Evolutionary conservation across 2,888 invertebrate species (phyloP), one percentile per base, ranked within the genome.

Genomic region (Andrena marginata): DNA sequence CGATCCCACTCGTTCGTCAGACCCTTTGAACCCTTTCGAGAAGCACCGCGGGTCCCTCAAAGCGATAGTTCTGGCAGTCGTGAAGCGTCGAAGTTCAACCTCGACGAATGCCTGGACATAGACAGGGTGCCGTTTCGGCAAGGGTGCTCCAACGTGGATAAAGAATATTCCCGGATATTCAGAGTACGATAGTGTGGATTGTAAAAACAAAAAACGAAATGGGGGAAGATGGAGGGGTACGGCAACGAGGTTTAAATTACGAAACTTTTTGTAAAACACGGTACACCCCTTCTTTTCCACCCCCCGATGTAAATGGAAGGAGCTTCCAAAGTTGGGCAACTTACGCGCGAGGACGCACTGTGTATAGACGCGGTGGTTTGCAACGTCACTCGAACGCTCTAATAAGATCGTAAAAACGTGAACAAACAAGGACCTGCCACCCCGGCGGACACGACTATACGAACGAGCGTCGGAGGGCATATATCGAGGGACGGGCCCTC

Each of bases 331-430:
- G 56, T 56, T 20, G 10, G 23, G 10, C 10, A 10, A 51, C 20
- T 26, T 26, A 56, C 26, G 20, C 26, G 10, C 23, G 56, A 8
- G 51, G 51, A 51, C 7, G 8, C 56, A 4, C 2, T 10, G 35
- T 10, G 29, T 16, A 35, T 8, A 3, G 16, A 42, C 16, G 49
- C 13, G 26, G 7, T n/a, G 10, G 8, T n/a, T 5, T 13, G 2
- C 42, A 42, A 42, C 42, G 26, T 42, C 23, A 35, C 56, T 26
- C 2, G 59, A 48, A n/a, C 69, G 6, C 42, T 65, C 54, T 74
- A 81, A 81, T 48, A 74, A 81, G 81, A 74, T 65, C 81, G 54
- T 80, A 74, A 81, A 42, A 81, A 73, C 63, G 35, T 33, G 59
- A 54, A 48, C 33, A 49, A 79, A 67, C 67, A 78, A 70, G 79